Base-by-base conservation (phyloP, 2,888 invertebrate genomes). In the Lasioglossum morio region DNA sequence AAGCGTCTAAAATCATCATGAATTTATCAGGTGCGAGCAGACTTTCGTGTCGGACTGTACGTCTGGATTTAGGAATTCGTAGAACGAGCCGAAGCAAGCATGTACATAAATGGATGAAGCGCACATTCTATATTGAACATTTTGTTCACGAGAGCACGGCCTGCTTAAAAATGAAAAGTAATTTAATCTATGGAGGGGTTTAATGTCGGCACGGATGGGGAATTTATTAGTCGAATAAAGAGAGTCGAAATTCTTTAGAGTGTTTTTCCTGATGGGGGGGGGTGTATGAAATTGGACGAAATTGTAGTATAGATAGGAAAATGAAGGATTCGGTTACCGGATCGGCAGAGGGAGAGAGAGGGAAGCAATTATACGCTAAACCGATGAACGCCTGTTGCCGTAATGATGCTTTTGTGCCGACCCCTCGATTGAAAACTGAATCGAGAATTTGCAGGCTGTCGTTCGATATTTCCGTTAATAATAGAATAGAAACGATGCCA, bases 361-460 rank as follows among this genome's bases (percentile, higher is more conserved):
- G 84, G 84, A 76, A 89, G 77, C 89, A 91, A 90, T 91, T 91
- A 88, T 37, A 74, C 82, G 53, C 74, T 73, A 85, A 87, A 84
- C 63, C 74, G 78, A 72, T 79, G 79, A 86, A 84, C 85, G 90
- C 76, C 72, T 74, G 86, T 85, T 87, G 79, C 79, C 37, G 74
- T 87, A 89, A 86, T 79, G 82, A 82, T 84, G 75, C 85, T 75
- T 81, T 75, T 83, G 72, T 81, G 70, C 74, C 76, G 40, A 48
- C 76, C 70, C 70, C 77, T 60, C 76, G 48, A 69, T 82, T 72
- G 82, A 82, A 77, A 81, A 79, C 66, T 73, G 57, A 77, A 70
- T 79, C 72, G 77, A 73, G 81, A 84, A 89, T 87, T 87, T 82
- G 82, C 79, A 37, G 73, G 81, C 27, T 81, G 79, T 87, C 82